Conservation (phyloP, 2,888 invertebrate genomes). For the Pheosia tremula region DNA sequence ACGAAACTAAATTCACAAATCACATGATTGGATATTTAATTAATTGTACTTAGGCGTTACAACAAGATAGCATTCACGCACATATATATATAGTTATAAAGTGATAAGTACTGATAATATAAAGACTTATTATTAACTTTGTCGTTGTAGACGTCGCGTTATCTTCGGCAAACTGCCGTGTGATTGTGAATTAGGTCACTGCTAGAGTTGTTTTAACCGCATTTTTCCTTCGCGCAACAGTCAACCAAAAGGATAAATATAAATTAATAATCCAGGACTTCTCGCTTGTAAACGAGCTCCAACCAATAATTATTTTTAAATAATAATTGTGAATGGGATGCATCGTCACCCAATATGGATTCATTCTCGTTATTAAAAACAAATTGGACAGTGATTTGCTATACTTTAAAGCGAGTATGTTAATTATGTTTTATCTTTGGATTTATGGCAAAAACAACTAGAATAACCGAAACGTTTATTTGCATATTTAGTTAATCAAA, state of each 20-base stretch:
- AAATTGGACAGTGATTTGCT: too few species aligned
- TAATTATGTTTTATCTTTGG: not conserved
- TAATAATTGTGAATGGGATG: too few species aligned
- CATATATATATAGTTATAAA: slow-evolving; percentile 13
- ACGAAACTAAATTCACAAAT: slow-evolving; percentile 12
- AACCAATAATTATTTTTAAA: slow-evolving; percentile 7
- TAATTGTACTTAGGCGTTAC: too few species aligned
- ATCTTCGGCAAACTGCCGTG: slow-evolving; percentile 43
- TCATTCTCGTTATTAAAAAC: too few species aligned
- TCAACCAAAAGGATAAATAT: too few species aligned
- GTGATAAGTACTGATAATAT: slow-evolving; percentile 40
- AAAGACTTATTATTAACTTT: slow-evolving; percentile 52
- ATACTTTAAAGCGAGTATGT: not conserved
- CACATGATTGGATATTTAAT: slow-evolving; percentile 33
- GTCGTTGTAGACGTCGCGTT: slow-evolving; percentile 44
- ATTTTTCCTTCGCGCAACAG: slow-evolving; percentile 18
- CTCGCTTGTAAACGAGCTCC: slow-evolving; percentile 14
- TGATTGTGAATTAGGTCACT: slow-evolving; percentile 57
- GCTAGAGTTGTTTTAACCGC: slow-evolving; percentile 39
- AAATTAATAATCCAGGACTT: too few species aligned
- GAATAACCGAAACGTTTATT: not conserved
- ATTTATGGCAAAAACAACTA: not conserved
- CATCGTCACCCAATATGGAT: too few species aligned
- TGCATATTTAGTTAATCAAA: not conserved
- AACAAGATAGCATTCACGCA: slow-evolving; percentile 24